Evolutionary conservation across 2,797 vertebrate genomes (phyloP).

Genomic region (Enteromius treurensis): DNA sequence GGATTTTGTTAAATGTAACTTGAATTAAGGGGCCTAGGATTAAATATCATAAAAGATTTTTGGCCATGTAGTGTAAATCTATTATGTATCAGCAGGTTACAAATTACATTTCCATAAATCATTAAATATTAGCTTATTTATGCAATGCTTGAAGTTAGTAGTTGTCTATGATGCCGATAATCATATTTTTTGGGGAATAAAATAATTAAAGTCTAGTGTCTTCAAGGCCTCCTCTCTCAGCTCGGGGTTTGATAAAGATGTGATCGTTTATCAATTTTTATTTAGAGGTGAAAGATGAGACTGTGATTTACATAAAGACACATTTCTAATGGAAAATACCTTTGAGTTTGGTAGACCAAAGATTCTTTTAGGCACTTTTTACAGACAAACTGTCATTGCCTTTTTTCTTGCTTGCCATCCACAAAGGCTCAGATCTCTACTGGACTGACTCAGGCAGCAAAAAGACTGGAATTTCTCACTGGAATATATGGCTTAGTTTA

Average conservation of each 20-base stretch:
- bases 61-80: neutral
- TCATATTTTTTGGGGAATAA: neutral
- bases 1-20: neutral
- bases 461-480: slow-evolving; percentile 18
- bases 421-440: slow-evolving; percentile 3
- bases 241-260: slow-evolving; percentile 73
- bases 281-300: slow-evolving; percentile 56
- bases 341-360: slow-evolving; percentile 73
- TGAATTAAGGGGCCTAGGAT: slow-evolving; percentile 1
- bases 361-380: slow-evolving; percentile 70
- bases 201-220: slow-evolving; percentile 58
- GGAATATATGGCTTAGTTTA: neutral
- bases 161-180: slow-evolving; percentile 50
- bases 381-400: slow-evolving; percentile 32
- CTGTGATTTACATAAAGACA: slow-evolving; percentile 57
- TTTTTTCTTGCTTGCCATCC: neutral
- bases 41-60: neutral
- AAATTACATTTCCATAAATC: slow-evolving; percentile 5
- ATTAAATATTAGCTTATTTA: neutral
- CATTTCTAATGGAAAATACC: slow-evolving; percentile 58
- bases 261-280: slow-evolving; percentile 42
- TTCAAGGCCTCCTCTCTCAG: slow-evolving; percentile 62
- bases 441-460: slow-evolving; percentile 5
- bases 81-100: neutral
- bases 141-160: slow-evolving; percentile 19